These are phyloP conservation scores for Leptopilina syphax DNA, from an alignment of 2,888 invertebrate genomes.

Conservation along the genomic window DNA sequence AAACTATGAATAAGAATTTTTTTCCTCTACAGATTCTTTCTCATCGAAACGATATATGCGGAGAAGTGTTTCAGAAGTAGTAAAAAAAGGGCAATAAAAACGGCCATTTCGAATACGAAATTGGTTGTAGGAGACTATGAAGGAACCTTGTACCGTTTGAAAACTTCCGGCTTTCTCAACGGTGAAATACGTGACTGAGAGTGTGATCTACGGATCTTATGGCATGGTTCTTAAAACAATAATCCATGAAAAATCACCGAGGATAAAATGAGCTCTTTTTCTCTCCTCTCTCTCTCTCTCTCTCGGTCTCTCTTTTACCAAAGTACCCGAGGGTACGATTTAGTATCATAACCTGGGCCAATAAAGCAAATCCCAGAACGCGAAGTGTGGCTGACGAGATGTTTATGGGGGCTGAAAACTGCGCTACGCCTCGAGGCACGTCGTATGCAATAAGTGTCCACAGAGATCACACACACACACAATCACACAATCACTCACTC, in stretches of 20 bases:
- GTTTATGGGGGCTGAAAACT: slow-evolving; percentile 59
- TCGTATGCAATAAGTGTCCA: slow-evolving; percentile 36
- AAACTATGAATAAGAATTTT: too few relatives aligned
- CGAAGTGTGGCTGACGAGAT: slow-evolving; percentile 59
- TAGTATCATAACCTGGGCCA: slow-evolving; percentile 63
- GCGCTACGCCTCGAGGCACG: slow-evolving; percentile 43
- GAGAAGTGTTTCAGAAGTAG: neutral
- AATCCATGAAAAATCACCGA: slow-evolving; percentile 67
- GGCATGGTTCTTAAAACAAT: slow-evolving; percentile 64
- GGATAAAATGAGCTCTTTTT: slow-evolving; percentile 49
- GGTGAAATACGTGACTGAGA: slow-evolving; percentile 46
- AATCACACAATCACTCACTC: too few relatives aligned
- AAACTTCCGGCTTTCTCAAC: slow-evolving; percentile 29
- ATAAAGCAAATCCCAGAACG: slow-evolving; percentile 63
- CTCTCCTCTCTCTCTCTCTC: too few relatives aligned
- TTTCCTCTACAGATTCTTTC: too few relatives aligned
- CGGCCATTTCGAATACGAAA: slow-evolving; percentile 36
- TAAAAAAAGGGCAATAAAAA: slow-evolving; percentile 24
- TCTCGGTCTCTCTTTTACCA: neutral
- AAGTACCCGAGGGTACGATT: slow-evolving; percentile 56
- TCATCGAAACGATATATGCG: slow-evolving; percentile 2
- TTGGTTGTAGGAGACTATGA: slow-evolving; percentile 18
- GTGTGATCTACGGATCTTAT: slow-evolving; percentile 47
- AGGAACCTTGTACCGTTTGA: slow-evolving; percentile 32
- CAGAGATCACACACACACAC: neutral